Evolutionary conservation across 2,888 invertebrate genomes (phyloP).

Genomic region (Drosophila suboccidentalis): DNA sequence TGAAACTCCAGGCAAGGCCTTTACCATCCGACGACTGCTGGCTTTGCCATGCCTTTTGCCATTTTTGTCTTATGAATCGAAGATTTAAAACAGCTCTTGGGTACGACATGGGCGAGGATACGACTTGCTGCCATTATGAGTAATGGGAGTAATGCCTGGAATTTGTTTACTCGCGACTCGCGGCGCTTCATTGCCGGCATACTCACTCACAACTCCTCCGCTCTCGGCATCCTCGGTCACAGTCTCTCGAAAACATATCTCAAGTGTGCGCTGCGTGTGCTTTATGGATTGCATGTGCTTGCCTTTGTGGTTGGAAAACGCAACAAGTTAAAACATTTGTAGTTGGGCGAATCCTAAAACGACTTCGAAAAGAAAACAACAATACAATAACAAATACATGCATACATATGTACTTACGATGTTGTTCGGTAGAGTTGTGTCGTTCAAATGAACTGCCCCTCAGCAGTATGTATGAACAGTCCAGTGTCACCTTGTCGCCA

Average conservation of each 20-base stretch:
- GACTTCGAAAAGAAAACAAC: too few relatives aligned
- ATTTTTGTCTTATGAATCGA: slow-evolving; percentile 75
- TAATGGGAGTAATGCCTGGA: slow-evolving; percentile 76
- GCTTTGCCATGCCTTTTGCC: slow-evolving; percentile 31
- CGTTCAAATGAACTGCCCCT: too few relatives aligned
- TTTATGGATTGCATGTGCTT: slow-evolving; percentile 32
- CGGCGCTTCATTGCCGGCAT: slow-evolving; percentile 64
- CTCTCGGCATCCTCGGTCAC: slow-evolving; percentile 6
- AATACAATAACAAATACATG: too few relatives aligned
- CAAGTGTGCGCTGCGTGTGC: slow-evolving; percentile 39
- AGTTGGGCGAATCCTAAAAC: too few relatives aligned
- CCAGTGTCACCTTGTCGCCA: too few relatives aligned
- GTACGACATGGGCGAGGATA: slow-evolving; percentile 61
- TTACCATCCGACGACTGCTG: slow-evolving; percentile 2
- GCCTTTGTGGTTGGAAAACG: too few relatives aligned
- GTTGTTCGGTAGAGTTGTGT: too few relatives aligned
- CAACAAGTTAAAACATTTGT: too few relatives aligned
- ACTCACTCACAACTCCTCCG: slow-evolving; percentile 2
- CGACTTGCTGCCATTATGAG: slow-evolving; percentile 72
- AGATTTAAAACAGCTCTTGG: slow-evolving; percentile 61
- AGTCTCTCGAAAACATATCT: background rate
- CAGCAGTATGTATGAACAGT: too few relatives aligned
- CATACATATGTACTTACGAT: too few relatives aligned
- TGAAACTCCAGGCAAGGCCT: slow-evolving; percentile 43
- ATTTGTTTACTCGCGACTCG: slow-evolving; percentile 77